Percentiles rank a stretch among this genome's conserved stretches.
Conservation (phyloP, 2,888 invertebrate genomes). For the Dicyrtomina minuta region DNA sequence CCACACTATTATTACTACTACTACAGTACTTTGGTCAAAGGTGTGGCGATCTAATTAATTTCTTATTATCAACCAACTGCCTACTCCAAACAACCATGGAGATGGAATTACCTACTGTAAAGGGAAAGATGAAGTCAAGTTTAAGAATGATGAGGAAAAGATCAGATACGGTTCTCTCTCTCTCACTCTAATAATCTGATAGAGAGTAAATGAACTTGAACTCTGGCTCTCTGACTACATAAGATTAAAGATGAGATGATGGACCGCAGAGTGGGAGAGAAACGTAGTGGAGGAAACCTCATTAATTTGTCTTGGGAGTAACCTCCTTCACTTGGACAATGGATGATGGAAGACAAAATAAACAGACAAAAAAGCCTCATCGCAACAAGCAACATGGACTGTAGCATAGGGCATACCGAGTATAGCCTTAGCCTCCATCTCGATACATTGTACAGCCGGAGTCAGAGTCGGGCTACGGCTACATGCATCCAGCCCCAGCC, state of each 20-base stretch:
- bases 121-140: neutral
- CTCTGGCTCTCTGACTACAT: neutral
- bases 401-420: neutral
- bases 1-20: neutral
- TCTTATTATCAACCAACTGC: slow-evolving; percentile 27
- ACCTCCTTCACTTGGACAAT: neutral
- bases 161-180: neutral
- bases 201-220: slow-evolving; percentile 30
- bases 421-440: neutral
- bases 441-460: too few species aligned
- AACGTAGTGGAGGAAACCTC: slow-evolving; percentile 5
- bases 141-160: neutral
- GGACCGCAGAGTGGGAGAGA: neutral
- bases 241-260: neutral
- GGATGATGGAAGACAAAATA: neutral
- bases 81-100: neutral
- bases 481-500: slow-evolving; percentile 1
- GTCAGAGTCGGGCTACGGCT: too few species aligned
- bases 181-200: slow-evolving; percentile 20
- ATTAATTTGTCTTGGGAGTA: slow-evolving; percentile 26
- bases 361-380: neutral
- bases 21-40: slow-evolving; percentile 2
- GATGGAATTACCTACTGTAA: too few species aligned
- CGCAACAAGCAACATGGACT: neutral
- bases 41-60: slow-evolving; percentile 33